These are phyloP conservation scores for Allacma fusca DNA, from an alignment of 2,888 invertebrate genomes.

Conservation along the genomic window DNA sequence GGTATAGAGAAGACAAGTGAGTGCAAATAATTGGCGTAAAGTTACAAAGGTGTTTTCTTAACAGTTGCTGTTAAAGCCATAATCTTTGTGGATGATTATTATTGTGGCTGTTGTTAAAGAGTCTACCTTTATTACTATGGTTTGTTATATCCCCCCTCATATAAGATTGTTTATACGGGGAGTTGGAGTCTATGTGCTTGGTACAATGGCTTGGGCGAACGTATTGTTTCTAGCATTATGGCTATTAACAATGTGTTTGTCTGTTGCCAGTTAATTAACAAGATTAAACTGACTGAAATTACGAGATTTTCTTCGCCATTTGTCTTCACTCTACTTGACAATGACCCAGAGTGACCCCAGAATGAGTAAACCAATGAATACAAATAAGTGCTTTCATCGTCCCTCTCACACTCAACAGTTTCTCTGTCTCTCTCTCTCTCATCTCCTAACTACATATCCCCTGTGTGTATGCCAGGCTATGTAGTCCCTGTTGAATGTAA, in stretches of 20 bases:
- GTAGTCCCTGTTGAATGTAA: neutral
- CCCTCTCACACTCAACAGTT: neutral
- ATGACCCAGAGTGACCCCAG: slow-evolving; percentile 48
- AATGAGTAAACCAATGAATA: slow-evolving; percentile 30
- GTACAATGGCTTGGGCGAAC: neutral
- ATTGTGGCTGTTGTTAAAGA: slow-evolving; percentile 14
- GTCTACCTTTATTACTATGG: neutral
- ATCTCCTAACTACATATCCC: neutral
- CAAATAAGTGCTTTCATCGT: slow-evolving; percentile 22
- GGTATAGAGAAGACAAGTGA: too few species aligned
- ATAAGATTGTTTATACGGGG: too few species aligned
- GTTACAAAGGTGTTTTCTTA: slow-evolving; percentile 12
- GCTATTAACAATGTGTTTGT: slow-evolving; percentile 35
- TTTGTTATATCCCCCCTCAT: neutral
- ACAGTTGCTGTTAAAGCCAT: slow-evolving; percentile 29
- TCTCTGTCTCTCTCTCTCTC: slow-evolving; percentile 2
- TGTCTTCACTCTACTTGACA: slow-evolving; percentile 45
- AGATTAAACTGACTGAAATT: slow-evolving; percentile 45
- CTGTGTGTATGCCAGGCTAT: too few species aligned
- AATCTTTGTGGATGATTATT: slow-evolving; percentile 30
- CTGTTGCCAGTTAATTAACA: slow-evolving; percentile 47
- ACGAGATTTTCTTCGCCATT: slow-evolving; percentile 48
- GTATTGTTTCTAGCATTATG: neutral
- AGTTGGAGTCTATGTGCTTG: too few species aligned
- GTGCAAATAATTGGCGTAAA: slow-evolving; percentile 14